These are phyloP conservation scores for Nephrotoma flavescens DNA, from an alignment of 2,888 invertebrate species.

Conservation along the genomic window DNA sequence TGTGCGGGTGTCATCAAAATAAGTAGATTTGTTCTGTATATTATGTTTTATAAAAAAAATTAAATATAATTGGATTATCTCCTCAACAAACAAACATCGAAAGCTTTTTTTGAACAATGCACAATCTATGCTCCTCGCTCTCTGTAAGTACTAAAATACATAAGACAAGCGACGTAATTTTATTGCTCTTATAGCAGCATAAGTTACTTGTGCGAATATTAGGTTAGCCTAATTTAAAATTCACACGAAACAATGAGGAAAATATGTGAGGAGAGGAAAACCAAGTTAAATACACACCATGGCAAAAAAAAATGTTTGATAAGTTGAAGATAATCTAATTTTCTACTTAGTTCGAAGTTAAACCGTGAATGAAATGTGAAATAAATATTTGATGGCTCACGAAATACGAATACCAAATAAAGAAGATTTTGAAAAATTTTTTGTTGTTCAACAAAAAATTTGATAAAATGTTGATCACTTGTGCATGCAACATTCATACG, in stretches of 20 bases:
- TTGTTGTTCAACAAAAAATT: too few species aligned
- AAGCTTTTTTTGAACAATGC: background rate
- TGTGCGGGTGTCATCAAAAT: background rate
- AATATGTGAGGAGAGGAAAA: background rate
- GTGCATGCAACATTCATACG: too few species aligned
- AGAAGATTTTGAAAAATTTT: too few species aligned
- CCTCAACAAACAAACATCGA: background rate
- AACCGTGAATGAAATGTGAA: too few species aligned
- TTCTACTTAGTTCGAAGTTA: background rate
- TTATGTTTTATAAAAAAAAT: background rate
- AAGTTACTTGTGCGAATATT: background rate
- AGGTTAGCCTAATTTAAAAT: background rate
- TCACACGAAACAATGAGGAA: background rate
- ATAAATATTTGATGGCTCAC: too few species aligned
- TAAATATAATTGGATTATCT: background rate
- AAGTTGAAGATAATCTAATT: background rate
- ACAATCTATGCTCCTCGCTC: background rate
- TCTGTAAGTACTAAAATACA: background rate
- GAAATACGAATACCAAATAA: too few species aligned
- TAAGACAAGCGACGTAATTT: background rate
- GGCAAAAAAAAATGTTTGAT: background rate
- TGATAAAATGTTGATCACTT: too few species aligned
- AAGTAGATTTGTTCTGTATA: background rate
- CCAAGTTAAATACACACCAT: background rate
- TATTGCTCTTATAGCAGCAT: background rate